Base-by-base conservation (phyloP, 2,797 vertebrate species). In the Rhabdomys pumilio region DNA sequence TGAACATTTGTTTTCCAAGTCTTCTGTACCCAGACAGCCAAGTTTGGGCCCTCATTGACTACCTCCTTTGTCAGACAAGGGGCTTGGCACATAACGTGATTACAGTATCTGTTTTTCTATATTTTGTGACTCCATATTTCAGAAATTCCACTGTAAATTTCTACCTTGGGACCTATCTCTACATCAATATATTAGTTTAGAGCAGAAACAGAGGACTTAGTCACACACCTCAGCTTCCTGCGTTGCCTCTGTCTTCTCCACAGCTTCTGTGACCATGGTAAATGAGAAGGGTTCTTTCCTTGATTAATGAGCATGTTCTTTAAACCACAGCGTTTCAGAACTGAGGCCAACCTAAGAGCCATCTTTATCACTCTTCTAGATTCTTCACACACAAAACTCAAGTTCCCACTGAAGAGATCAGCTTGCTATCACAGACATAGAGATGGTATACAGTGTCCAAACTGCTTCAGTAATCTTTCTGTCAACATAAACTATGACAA, bases 381-480 rank as follows among this genome's bases (percentile, higher is more conserved):
- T 81, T 96, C 57, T 73, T 67, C 47, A 81, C 50, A 94, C 38
- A 59, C 0, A 88, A 91, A 95, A 90, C 11, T 47, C 38, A 91
- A 80, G 31, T 44, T 96, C 67, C 19, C 63, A 13, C 47, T 90
- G 81, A 81, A 88, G 24, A 91, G 53, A 96, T 24, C n/a, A 83
- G 38, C 22, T 89, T 55, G 67, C 13, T 79, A 31, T 31, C 10
- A 31, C 31, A 89, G 10, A 90, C 53, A 44, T 11, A 41, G 20
- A 41, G 22, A 55, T 1, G 22, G 41, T 15, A 38, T 29, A 50
- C 2, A 55, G 20, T 85, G 63, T 81, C 41, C 72, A 61, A 24
- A 87, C 6, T 26, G 19, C 1, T n/a, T 65, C 53, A 81, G 20
- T 20, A 63, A 57, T 90, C 57, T 92, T 75, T 34, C 63, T n/a